Base-by-base conservation (phyloP, 2,113 vertebrate genomes). In the Aepyceros melampus region DNA sequence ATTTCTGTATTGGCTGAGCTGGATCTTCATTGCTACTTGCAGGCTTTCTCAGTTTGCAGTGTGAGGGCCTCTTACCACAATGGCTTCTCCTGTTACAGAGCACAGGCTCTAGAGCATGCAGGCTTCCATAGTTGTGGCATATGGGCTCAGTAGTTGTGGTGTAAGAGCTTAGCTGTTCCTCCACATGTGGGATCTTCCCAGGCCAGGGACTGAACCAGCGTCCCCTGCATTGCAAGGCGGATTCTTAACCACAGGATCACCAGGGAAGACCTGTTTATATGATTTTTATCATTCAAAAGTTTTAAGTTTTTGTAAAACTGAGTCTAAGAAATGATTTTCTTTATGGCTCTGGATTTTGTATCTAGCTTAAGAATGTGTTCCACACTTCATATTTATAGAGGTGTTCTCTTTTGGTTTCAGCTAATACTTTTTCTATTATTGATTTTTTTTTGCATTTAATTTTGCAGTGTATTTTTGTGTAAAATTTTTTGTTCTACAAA, bases 301-400 rank as follows among this genome's bases (percentile, higher is more conserved):
- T 83, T 83, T 74, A 12, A 33, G 60, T 84, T 25, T 91, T 82
- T 84, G 29, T 64, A 67, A 76, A 94, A 5, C 10, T 79, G 56
- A 92, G 8, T 86, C 51, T 36, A 53, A 90, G 74, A 95, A 96
- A 95, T 93, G 2, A 7, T 93, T 93, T 87, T 82, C 58, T 87
- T 87, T 96, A 36, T 60, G 62, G 19, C 23, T 79, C 7, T 88
- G 25, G 10, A 78, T 60, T 93, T 76, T 58, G 19, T 67, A 14
- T 43, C 4, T 87, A 60, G 17, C n/a, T 91, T 94, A 71, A 31
- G n/a, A 87, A 91, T 51, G 29, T 56, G 33, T 64, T 87, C 23
- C 16, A 76, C 3, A 87, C 29, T 25, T 95, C 17, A 33, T n/a
- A 31, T 43, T 92, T 55, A 45, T 81, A 83, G 55, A 94, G 76